Conservation (phyloP, 2,888 invertebrate species). For the Aphidius colemani region DNA sequence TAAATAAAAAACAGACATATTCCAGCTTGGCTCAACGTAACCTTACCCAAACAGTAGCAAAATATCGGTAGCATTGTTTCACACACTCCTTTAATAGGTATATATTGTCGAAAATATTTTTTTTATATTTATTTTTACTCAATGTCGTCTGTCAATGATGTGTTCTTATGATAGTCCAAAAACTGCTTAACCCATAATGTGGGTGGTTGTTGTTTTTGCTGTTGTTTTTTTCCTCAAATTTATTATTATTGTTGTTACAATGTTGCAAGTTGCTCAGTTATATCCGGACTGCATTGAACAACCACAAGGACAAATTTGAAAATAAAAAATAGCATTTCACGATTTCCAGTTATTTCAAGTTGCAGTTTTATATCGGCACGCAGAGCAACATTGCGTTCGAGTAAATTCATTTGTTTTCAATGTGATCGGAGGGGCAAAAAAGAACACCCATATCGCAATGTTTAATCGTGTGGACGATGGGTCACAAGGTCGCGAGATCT, state of each 20-base stretch:
- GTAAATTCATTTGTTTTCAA: slow-evolving; percentile 11
- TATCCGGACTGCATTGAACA: too few species aligned
- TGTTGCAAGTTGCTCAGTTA: too few species aligned
- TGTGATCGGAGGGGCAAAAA: slow-evolving; percentile 13
- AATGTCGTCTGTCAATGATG: too few species aligned
- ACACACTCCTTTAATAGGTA: slow-evolving; percentile 56
- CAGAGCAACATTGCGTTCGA: slow-evolving; percentile 3
- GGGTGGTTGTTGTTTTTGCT: too few species aligned
- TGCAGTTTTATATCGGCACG: not conserved
- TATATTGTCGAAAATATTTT: slow-evolving; percentile 45
- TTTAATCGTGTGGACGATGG: slow-evolving; percentile 36
- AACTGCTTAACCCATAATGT: too few species aligned
- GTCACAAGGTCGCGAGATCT: slow-evolving; percentile 40
- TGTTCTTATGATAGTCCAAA: too few species aligned
- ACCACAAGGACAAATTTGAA: too few species aligned
- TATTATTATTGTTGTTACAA: too few species aligned
- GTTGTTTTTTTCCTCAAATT: too few species aligned
- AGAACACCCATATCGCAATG: slow-evolving; percentile 38
- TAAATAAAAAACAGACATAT: not conserved
- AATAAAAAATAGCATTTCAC: too few species aligned
- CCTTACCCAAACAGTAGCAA: slow-evolving; percentile 25
- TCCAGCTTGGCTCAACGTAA: not conserved
- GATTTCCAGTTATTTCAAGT: too few species aligned
- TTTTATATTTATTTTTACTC: too few species aligned
- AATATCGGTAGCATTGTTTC: slow-evolving; percentile 46